Evolutionary conservation across 2,888 invertebrate genomes (phyloP), one percentile per base, ranked within the genome.

Genomic region (Hedychridium roseum): DNA sequence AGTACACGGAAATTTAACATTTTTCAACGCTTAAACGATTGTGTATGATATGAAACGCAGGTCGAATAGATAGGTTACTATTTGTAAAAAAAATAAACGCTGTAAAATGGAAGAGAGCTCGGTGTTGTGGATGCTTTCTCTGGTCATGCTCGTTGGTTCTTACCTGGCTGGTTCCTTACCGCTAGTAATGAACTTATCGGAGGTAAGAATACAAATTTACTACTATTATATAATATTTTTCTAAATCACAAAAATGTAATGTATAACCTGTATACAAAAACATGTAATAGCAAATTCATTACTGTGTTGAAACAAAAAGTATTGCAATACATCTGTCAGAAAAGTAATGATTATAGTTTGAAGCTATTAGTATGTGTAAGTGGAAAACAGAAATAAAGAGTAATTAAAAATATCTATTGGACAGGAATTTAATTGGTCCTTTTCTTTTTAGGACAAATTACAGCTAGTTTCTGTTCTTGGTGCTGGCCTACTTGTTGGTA

Each of bases 141-240:
- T 94, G 70, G 93, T 98, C 47, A 99, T 99, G 98, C 82, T 99
- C 56, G 84, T 97, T 46, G 98, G 98, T 1, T 97, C 97, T 43
- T 99, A 96, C 80, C 80, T 97, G 41, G 91, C 97, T 64, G 99
- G 98, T 40, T 93, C 91, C 51, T 91, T 99, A 72, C 99, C 99
- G 15, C 81, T 99, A 58, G 91, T 96, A 60, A 91, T 98, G 79
- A 89, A 87, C 67, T 86, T 98, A 79, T 97, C 97, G 21, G 98
- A 98, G 90, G 97, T 96, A 81, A 80, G 77, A 28, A 20, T 36
- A 21, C 3, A 17, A 36, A 11, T 31, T 31, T n/a, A 9, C 31
- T 31, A 17, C 5, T 23, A 6, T 23, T 6, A 5, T 6, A 23
- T 23, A n/a, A n/a, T n/a, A n/a, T n/a, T n/a, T n/a, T n/a, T n/a